These are phyloP conservation scores for Melanerpes aurifrons DNA, from an alignment of 2,113 vertebrate genomes.

Conservation along the genomic window DNA sequence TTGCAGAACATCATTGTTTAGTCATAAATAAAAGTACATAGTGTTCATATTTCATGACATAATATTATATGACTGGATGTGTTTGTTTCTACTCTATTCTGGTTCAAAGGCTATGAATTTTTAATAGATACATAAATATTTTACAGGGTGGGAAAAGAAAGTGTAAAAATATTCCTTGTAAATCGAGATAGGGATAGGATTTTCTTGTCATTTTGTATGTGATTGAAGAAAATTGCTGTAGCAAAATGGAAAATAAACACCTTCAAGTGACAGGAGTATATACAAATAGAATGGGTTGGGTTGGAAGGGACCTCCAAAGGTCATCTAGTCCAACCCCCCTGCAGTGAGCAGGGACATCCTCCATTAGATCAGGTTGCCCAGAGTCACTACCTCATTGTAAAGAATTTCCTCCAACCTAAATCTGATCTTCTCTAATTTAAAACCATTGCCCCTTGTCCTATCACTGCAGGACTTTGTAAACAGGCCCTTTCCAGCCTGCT, in stretches of 20 bases:
- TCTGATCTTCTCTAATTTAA: too few species aligned
- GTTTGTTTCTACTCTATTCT: not conserved
- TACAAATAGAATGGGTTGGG: too few species aligned
- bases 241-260: not conserved
- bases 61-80: not conserved
- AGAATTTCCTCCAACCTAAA: too few species aligned
- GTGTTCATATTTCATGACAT: not conserved
- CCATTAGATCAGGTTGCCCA: too few species aligned
- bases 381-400: too few species aligned
- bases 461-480: too few species aligned
- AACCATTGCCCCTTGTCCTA: too few species aligned
- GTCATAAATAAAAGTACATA: not conserved
- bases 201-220: not conserved
- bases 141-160: not conserved
- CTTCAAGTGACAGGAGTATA: rapidly evolving
- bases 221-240: not conserved
- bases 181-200: not conserved
- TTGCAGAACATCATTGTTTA: not conserved
- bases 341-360: too few species aligned
- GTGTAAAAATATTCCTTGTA: not conserved
- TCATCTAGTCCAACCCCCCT: too few species aligned
- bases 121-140: not conserved
- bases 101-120: not conserved
- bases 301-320: too few species aligned
- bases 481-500: too few species aligned